phyloP scores from a whole-genome alignment of 2,797 vertebrate genomes.

The Hoplostethus mediterraneus region DNA sequence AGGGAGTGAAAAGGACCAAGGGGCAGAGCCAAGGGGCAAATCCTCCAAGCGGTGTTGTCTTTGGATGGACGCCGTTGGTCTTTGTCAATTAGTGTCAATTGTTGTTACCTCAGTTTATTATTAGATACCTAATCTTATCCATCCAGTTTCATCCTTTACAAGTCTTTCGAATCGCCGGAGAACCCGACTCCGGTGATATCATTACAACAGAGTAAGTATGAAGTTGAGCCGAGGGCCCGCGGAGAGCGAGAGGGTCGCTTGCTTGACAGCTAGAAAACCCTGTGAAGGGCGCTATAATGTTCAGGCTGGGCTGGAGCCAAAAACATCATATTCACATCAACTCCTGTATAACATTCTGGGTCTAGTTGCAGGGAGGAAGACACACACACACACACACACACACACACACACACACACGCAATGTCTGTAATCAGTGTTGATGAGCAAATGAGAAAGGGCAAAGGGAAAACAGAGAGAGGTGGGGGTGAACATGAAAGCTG shows the following conservation, averaged over 20 bases:
- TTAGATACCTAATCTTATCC: too few relatives aligned
- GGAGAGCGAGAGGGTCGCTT: constrained; percentile 24
- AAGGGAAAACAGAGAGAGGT: background rate
- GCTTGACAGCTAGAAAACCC: constrained; percentile 22
- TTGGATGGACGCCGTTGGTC: too few relatives aligned
- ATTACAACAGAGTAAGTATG: background rate
- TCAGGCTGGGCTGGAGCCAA: constrained; percentile 27
- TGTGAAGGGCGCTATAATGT: constrained; percentile 10
- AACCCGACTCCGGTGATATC: constrained; percentile 7
- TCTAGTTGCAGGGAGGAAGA: background rate
- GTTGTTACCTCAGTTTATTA: too few relatives aligned
- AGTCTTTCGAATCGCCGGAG: too few relatives aligned
- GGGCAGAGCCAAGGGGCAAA: background rate
- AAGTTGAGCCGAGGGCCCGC: constrained; percentile 13
- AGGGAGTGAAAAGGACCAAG: constrained; percentile 8
- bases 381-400: background rate
- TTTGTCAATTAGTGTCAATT: background rate
- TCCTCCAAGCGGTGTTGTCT: background rate
- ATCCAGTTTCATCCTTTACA: too few relatives aligned
- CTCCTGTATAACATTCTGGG: background rate
- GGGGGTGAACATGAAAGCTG: background rate
- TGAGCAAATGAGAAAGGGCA: background rate
- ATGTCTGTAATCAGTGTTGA: background rate
- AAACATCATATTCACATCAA: constrained; percentile 19
- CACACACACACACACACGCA: background rate